Conservation (phyloP, 37 sponge, comb jelly and placozoan species). For the Beroe ovata region DNA sequence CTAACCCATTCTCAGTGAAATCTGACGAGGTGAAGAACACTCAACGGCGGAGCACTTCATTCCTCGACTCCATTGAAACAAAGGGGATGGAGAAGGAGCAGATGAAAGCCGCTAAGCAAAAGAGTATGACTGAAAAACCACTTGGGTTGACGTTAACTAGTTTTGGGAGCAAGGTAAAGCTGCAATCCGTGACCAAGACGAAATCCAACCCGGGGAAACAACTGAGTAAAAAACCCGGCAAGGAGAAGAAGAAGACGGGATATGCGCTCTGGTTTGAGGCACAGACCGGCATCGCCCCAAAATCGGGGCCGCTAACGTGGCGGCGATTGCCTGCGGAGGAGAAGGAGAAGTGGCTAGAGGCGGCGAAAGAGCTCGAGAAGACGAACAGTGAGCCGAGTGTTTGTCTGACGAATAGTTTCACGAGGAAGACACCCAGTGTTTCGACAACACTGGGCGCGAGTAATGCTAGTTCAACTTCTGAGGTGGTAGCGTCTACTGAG, state of each 20-base stretch:
- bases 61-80: constrained; percentile 20
- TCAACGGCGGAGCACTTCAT: constrained; percentile 28
- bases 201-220: background rate
- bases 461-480: background rate
- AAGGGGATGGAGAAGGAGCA: constrained; percentile 48
- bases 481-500: background rate
- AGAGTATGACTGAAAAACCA: constrained; percentile 12
- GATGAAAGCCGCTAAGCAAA: background rate
- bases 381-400: background rate
- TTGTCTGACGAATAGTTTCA: background rate
- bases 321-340: constrained; percentile 20
- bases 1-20: constrained; percentile 48
- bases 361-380: constrained; percentile 8
- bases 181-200: background rate
- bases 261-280: constrained; percentile 46
- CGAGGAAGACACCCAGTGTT: background rate
- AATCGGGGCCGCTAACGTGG: constrained; percentile 36
- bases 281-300: background rate
- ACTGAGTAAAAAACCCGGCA: background rate
- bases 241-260: constrained; percentile 35
- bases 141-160: background rate
- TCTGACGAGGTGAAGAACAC: constrained; percentile 43
- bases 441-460: background rate
- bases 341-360: constrained; percentile 60
- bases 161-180: constrained; percentile 7